Conservation (phyloP, 2,797 vertebrate species). For the Sylvia borin region DNA sequence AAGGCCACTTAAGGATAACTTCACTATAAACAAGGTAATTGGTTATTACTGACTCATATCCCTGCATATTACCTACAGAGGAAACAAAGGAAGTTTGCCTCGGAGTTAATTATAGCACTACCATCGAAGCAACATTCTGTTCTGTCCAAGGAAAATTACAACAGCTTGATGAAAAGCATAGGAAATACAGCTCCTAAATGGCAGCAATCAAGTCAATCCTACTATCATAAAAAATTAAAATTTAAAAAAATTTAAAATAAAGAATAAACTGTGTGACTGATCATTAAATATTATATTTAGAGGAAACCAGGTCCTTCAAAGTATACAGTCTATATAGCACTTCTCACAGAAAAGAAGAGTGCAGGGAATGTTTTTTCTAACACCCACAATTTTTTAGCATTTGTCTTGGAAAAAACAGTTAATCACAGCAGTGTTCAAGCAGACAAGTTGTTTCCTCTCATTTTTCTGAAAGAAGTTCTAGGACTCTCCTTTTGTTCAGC, state of each 20-base stretch:
- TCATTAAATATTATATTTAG: not conserved
- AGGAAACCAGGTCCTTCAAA: not conserved
- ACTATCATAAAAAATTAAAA: not conserved
- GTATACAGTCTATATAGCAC: not conserved
- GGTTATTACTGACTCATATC: slow-evolving; percentile 50
- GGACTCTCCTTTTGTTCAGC: not conserved
- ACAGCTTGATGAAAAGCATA: not conserved
- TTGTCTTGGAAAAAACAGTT: not conserved
- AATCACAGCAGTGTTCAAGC: not conserved
- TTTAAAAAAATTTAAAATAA: not conserved
- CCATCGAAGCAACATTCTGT: slow-evolving; percentile 14
- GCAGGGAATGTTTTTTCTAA: not conserved
- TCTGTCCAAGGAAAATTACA: slow-evolving; percentile 6
- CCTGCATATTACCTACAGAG: not conserved
- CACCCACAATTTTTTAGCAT: not conserved
- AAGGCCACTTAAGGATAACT: not conserved
- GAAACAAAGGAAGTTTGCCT: slow-evolving; percentile 51
- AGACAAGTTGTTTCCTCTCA: not conserved
- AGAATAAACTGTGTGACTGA: not conserved
- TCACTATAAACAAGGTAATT: not conserved
- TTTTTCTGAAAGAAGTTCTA: not conserved
- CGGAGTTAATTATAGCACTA: slow-evolving; percentile 19
- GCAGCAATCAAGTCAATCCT: not conserved
- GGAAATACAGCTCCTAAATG: not conserved
- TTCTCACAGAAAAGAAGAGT: not conserved